phyloP scores from a whole-genome alignment of 1,140 invertebrate species.

The Linepithema humile region DNA sequence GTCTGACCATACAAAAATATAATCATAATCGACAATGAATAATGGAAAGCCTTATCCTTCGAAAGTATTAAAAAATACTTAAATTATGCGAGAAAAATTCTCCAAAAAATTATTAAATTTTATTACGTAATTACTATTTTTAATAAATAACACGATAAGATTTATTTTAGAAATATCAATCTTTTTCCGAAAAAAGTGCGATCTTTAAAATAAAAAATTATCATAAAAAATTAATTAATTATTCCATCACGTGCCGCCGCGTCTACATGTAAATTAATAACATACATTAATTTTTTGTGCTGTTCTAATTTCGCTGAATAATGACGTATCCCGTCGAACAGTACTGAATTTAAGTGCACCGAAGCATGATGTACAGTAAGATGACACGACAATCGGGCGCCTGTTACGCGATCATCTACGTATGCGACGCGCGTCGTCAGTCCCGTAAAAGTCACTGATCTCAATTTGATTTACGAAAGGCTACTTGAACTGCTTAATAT shows the following conservation, averaged over 20 bases:
- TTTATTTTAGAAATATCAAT: background rate
- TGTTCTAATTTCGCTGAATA: background rate
- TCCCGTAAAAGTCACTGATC: background rate
- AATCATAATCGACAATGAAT: background rate
- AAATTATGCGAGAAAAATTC: background rate
- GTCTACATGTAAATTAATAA: background rate
- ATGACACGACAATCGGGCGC: slow-evolving; percentile 25
- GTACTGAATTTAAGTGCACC: background rate
- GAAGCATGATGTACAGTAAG: slow-evolving; percentile 11
- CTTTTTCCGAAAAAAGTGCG: background rate
- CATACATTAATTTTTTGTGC: background rate
- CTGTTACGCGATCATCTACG: slow-evolving; percentile 26
- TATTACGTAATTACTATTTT: background rate
- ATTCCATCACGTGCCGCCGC: background rate
- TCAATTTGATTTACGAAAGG: background rate
- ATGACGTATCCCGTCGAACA: background rate
- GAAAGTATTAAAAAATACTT: background rate
- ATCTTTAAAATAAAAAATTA: background rate
- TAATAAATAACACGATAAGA: background rate
- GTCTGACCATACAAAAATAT: background rate
- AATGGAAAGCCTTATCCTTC: background rate
- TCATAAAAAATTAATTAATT: background rate
- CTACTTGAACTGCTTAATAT: background rate
- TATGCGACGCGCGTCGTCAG: slow-evolving; percentile 2
- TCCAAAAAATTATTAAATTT: background rate